Percentiles rank a stretch among this genome's conserved stretches.
These are phyloP conservation scores for Carapus acus DNA, from an alignment of 2,797 vertebrate species.

Conservation along the genomic window DNA sequence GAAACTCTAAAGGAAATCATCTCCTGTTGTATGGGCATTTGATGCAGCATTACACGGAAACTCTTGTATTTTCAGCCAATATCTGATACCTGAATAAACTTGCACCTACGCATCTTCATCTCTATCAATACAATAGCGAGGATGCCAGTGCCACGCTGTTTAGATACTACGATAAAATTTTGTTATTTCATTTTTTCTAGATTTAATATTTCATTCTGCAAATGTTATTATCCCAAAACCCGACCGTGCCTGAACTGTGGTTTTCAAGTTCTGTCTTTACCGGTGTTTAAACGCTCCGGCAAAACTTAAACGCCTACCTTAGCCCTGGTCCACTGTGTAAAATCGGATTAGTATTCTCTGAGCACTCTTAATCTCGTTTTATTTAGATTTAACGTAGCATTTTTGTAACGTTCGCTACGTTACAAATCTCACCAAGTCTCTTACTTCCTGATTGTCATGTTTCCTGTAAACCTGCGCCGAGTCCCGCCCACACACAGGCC, in stretches of 20 bases:
- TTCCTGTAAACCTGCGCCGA: slow-evolving; percentile 65
- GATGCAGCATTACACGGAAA: too few relatives aligned
- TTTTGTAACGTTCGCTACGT: slow-evolving; percentile 21
- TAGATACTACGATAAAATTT: too few relatives aligned
- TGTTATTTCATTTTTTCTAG: too few relatives aligned
- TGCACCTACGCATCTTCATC: too few relatives aligned
- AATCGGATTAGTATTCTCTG: slow-evolving; percentile 4
- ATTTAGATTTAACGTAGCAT: neutral
- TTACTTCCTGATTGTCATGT: slow-evolving; percentile 64
- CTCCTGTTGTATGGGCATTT: too few relatives aligned
- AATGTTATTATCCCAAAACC: too few relatives aligned
- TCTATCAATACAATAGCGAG: too few relatives aligned
- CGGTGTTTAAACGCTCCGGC: slow-evolving; percentile 1
- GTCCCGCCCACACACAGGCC: slow-evolving; percentile 51
- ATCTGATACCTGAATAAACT: too few relatives aligned
- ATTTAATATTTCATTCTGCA: too few relatives aligned
- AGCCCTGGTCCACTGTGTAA: slow-evolving; percentile 4
- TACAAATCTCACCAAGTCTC: slow-evolving; percentile 31
- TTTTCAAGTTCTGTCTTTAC: slow-evolving; percentile 2
- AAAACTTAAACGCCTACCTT: slow-evolving; percentile 49
- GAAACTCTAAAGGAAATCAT: too few relatives aligned
- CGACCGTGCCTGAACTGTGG: neutral
- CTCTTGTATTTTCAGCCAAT: too few relatives aligned
- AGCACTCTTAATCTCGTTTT: neutral
- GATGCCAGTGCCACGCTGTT: too few relatives aligned